Evolutionary conservation across 2,113 vertebrate species (phyloP).

Genomic region (Numenius arquata): DNA sequence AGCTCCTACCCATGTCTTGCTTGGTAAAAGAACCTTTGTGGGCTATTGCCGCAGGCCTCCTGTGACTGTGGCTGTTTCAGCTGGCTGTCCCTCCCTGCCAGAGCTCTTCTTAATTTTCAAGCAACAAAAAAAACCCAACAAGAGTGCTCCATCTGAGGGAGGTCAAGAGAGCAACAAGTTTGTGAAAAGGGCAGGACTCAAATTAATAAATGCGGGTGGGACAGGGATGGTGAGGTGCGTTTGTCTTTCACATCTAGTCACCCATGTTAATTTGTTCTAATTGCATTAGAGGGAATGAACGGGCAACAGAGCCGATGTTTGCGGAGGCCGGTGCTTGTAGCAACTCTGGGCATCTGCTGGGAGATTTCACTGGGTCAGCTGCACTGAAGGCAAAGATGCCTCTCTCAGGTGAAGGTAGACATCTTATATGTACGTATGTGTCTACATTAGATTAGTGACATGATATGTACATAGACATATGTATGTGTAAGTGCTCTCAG

Average conservation of each 20-base stretch:
- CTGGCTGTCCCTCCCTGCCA: background rate
- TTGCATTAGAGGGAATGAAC: constrained; percentile 29
- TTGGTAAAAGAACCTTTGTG: background rate
- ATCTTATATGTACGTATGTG: rapidly evolving
- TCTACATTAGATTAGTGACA: background rate
- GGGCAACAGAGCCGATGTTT: background rate
- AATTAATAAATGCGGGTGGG: constrained; percentile 16
- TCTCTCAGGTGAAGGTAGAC: background rate
- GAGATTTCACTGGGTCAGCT: background rate
- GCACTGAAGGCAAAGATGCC: rapidly evolving
- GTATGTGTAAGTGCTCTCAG: background rate
- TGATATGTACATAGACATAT: no score
- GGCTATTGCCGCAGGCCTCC: background rate
- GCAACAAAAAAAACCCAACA: background rate
- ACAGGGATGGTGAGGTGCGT: background rate
- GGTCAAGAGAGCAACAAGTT: constrained; percentile 24
- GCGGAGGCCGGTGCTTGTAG: background rate
- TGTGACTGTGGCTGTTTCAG: background rate
- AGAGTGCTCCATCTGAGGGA: background rate
- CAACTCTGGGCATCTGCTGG: background rate
- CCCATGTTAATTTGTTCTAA: constrained; percentile 57
- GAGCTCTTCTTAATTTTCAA: background rate
- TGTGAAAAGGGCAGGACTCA: constrained; percentile 13
- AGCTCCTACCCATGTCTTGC: background rate
- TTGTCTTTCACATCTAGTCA: constrained; percentile 54